Percentiles rank a stretch among this genome's conserved stretches.
Conservation (phyloP, 1,140 invertebrate genomes). For the Amphibalanus amphitrite region DNA sequence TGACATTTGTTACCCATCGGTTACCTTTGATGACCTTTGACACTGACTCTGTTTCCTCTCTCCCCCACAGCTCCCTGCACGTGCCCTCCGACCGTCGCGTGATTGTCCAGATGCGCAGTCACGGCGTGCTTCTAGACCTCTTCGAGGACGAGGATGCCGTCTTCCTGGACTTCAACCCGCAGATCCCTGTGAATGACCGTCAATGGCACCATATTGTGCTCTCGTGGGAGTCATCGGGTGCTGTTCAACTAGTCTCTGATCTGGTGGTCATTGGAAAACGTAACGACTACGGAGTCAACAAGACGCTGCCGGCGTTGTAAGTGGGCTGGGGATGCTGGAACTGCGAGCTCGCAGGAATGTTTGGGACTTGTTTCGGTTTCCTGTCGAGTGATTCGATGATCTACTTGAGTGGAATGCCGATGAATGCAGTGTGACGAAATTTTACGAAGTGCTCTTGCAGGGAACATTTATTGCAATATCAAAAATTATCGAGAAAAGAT, state of each 20-base stretch:
- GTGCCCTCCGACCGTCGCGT: slow-evolving; percentile 56
- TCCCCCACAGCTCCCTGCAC: slow-evolving; percentile 42
- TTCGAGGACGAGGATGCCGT: slow-evolving; percentile 77
- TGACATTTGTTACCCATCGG: too few species aligned
- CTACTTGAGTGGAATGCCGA: too few species aligned
- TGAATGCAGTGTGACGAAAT: too few species aligned
- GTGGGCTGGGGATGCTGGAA: slow-evolving; percentile 16
- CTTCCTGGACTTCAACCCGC: slow-evolving; percentile 43
- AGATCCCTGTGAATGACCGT: slow-evolving; percentile 80
- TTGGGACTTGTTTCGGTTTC: too few species aligned
- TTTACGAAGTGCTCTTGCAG: too few species aligned
- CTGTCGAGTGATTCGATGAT: too few species aligned
- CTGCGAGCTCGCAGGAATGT: too few species aligned
- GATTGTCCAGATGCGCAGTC: slow-evolving; percentile 73
- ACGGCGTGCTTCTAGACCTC: slow-evolving; percentile 70
- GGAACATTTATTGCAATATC: too few species aligned
- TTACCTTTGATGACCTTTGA: slow-evolving; percentile 9
- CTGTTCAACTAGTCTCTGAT: slow-evolving; percentile 74
- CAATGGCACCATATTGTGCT: slow-evolving; percentile 93
- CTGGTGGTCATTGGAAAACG: slow-evolving; percentile 77
- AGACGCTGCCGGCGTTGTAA: slow-evolving; percentile 58
- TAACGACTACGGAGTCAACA: slow-evolving; percentile 62
- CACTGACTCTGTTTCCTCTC: not conserved
- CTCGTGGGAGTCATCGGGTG: slow-evolving; percentile 72
- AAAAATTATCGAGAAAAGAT: too few species aligned